These are phyloP conservation scores for Heterohyrax brucei DNA, from an alignment of 2,797 vertebrate species.

Conservation along the genomic window DNA sequence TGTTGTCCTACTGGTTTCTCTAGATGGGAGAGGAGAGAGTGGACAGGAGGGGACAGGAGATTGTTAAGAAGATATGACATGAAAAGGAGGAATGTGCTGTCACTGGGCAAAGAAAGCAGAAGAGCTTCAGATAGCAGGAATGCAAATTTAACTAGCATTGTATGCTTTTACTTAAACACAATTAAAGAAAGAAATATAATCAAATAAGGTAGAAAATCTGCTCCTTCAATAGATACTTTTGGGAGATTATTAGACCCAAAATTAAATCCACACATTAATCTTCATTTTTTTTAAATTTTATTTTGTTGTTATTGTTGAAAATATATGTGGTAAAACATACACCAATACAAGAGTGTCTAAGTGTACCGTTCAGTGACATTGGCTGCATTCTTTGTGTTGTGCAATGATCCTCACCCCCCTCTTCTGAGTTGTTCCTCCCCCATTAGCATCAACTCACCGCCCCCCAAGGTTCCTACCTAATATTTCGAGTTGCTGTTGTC, in stretches of 20 bases:
- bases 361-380: background rate
- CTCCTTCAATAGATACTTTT: background rate
- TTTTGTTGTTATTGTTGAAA: background rate
- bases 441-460: background rate
- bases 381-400: background rate
- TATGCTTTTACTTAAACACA: no score
- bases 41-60: no score
- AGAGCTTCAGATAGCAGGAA: no score
- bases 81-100: no score
- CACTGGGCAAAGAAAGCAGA: no score
- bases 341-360: background rate
- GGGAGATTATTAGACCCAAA: background rate
- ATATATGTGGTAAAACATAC: background rate
- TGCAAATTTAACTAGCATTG: no score
- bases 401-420: background rate
- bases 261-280: background rate
- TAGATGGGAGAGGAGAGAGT: no score
- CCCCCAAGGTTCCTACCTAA: background rate
- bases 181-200: background rate
- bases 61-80: no score
- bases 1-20: no score
- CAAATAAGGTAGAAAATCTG: background rate
- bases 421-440: background rate
- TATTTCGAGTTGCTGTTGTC: background rate
- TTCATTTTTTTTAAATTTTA: conserved; percentile 16